Conservation (phyloP, 2,113 vertebrate species). For the Neolamprologus tretocephalus region DNA sequence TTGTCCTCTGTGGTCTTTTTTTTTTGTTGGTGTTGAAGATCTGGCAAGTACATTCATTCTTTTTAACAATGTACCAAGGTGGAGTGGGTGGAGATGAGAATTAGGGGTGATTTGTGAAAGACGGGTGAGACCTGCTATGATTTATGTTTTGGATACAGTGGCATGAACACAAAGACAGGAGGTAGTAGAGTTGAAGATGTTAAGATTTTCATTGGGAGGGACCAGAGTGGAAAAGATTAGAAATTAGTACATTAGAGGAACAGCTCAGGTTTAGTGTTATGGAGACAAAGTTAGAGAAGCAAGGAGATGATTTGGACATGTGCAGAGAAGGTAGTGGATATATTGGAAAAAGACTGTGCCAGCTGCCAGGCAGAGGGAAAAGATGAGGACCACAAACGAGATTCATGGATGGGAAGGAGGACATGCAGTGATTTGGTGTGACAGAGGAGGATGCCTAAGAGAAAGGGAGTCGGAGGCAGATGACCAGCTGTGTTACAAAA, state of each 20-base stretch:
- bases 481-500: neutral
- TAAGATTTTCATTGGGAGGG: neutral
- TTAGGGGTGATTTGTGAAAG: neutral
- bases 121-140: neutral
- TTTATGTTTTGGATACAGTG: neutral
- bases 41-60: neutral
- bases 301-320: neutral
- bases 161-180: neutral
- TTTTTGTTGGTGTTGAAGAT: neutral
- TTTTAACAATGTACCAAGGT: neutral
- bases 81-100: neutral
- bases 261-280: neutral
- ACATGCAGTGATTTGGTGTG: neutral
- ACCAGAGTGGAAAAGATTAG: neutral
- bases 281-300: neutral
- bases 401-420: neutral
- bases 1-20: neutral
- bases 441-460: neutral
- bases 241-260: neutral
- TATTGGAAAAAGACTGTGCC: neutral
- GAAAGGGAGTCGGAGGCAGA: accelerated
- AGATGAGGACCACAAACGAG: neutral
- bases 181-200: neutral
- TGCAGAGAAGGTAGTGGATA: neutral
- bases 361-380: neutral